Conservation (phyloP, 2,797 vertebrate species). For the Salmo trutta region DNA sequence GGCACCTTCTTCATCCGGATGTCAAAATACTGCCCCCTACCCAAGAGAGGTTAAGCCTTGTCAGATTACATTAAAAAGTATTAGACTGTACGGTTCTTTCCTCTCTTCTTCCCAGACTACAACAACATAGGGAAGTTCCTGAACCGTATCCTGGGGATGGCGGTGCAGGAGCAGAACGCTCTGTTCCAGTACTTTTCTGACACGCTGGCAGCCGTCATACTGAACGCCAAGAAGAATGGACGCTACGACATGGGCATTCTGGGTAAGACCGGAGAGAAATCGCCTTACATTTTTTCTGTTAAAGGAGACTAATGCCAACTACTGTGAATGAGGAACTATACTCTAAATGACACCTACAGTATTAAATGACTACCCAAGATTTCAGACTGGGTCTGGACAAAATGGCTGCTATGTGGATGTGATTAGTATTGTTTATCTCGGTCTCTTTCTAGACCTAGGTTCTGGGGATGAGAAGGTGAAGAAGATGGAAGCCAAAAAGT, state of each 20-base stretch:
- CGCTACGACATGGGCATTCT: slow-evolving; percentile 98
- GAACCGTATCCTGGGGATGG: slow-evolving; percentile 97
- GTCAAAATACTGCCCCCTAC: too few relatives aligned
- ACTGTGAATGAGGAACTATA: too few relatives aligned
- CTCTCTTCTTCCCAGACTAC: slow-evolving; percentile 81
- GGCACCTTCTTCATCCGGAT: too few relatives aligned
- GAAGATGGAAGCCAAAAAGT: slow-evolving; percentile 93
- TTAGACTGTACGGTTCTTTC: background rate
- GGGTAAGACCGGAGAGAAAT: slow-evolving; percentile 71
- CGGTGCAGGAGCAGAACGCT: slow-evolving; percentile 96
- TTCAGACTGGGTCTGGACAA: too few relatives aligned
- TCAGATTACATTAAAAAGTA: background rate
- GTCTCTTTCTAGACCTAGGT: slow-evolving; percentile 83
- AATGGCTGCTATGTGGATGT: too few relatives aligned
- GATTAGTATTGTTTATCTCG: background rate
- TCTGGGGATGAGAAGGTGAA: slow-evolving; percentile 97
- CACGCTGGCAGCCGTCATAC: slow-evolving; percentile 91
- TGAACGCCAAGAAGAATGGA: slow-evolving; percentile 96
- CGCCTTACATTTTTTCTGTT: too few relatives aligned
- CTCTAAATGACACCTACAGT: too few relatives aligned
- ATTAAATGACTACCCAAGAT: too few relatives aligned
- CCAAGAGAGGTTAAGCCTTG: background rate
- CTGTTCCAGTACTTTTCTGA: slow-evolving; percentile 98
- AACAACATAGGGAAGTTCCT: slow-evolving; percentile 99
- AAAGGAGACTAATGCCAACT: too few relatives aligned